Evolutionary conservation across 2,797 vertebrate species (phyloP), one percentile per base, ranked within the genome.

Genomic region (Calcarius lapponicus): DNA sequence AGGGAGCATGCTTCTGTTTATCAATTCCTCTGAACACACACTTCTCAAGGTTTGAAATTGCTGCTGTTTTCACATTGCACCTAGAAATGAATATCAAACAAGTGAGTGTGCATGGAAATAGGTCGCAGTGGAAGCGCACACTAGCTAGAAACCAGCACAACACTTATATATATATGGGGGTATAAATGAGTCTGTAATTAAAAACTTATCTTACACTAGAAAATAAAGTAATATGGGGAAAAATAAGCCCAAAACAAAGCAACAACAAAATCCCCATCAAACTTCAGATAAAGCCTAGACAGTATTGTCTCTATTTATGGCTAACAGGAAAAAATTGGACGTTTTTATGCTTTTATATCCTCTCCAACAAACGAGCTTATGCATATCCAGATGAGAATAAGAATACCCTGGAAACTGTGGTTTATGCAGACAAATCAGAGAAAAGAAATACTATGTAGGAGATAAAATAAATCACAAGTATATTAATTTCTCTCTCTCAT

Each of bases 211-310:
- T 29, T 50, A 26, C 13, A 11, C 50, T 65, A 34, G 20, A 11
- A 83, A 93, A 73, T 65, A 47, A 79, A 48, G 7, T 20, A 40
- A 36, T 19, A 73, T 1, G 32, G 16, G 8, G 8, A 2, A 11
- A 17, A 4, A 5, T 31, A 47, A 1, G 0, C 1, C 13, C 5
- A 13, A 25, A 40, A 11, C 3, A 48, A 54, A 20, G 15, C 4
- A 54, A 40, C 13, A 14, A 12, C 15, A 34, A n/a, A 31, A 17
- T 2, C 0, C 6, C 2, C 26, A 60, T 20, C 5, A 65, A 70
- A 56, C 5, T 31, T 95, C 21, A 40, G 24, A 48, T 42, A 38
- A 93, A 78, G 7, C 36, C 47, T 78, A 32, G 32, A 43, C 2
- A 65, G 1, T 32, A 53, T 34, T 34, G 14, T 7, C 14, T 51